phyloP scores from a whole-genome alignment of 2,797 vertebrate genomes.

The Gadopsis marmoratus region DNA sequence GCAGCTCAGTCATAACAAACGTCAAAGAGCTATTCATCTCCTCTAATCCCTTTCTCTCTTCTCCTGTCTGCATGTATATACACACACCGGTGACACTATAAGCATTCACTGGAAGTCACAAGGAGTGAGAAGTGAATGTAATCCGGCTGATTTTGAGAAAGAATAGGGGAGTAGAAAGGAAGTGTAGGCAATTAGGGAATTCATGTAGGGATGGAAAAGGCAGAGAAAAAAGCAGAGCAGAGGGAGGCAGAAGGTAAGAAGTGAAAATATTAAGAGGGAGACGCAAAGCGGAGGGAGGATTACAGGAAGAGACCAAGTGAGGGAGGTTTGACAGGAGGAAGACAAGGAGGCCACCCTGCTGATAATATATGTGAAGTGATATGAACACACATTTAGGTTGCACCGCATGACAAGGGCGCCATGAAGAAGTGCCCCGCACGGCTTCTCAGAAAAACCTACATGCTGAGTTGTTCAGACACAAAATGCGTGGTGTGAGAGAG shows the following conservation, averaged over 20 bases:
- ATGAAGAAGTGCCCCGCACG: neutral
- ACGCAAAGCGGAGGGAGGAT: neutral
- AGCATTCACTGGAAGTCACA: conserved; percentile 45
- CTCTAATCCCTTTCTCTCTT: conserved; percentile 61
- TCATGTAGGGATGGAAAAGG: conserved; percentile 15
- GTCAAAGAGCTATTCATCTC: conserved; percentile 76
- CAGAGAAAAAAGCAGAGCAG: neutral
- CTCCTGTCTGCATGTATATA: conserved; percentile 28
- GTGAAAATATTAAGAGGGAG: conserved; percentile 4
- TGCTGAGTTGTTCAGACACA: conserved; percentile 14
- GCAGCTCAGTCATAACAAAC: conserved; percentile 72
- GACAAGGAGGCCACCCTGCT: conserved; percentile 4
- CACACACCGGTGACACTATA: conserved; percentile 27
- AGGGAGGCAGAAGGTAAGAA: neutral
- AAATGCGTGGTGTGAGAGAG: neutral
- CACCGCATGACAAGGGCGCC: neutral
- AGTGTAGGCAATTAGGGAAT: conserved; percentile 35
- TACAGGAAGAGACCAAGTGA: neutral
- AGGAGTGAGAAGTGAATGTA: conserved; percentile 36
- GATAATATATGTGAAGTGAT: conserved; percentile 33
- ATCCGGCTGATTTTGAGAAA: conserved; percentile 29
- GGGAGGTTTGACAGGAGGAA: conserved; percentile 16
- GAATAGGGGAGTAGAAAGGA: conserved; percentile 15
- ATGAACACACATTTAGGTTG: conserved; percentile 17
- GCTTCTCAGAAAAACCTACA: conserved; percentile 22